Base-by-base conservation (phyloP, 2,113 vertebrate genomes). In the Nyctibius bracteatus region DNA sequence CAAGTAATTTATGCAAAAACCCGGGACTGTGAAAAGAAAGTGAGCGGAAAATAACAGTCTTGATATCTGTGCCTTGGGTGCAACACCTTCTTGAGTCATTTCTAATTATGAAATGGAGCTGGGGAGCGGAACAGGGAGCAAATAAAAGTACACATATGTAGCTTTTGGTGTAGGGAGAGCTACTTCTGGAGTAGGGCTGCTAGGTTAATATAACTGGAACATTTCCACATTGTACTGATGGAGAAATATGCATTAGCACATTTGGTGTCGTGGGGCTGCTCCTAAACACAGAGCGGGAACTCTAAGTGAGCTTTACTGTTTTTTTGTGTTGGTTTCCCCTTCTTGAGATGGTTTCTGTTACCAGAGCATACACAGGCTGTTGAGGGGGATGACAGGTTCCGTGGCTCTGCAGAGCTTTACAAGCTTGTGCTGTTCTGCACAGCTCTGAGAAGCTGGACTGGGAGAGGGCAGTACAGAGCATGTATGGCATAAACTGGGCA, bases 111-210 rank as follows among this genome's bases (percentile, higher is more conserved):
- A 31, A 68, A 31, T 41, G 24, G 51, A 27, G 41, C 68, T 61
- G 35, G 41, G 57, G 87, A 84, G 27, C 1, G 4, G 73, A 44
- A 70, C 43, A 41, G 39, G 39, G 65, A 81, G 65, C 49, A 77
- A 66, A 67, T 49, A 9, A 54, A 62, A 72, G 55, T 14, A 14
- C 4, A 6, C 0, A 0, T 15, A 3, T 31, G 12, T 41, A 39
- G 35, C 27, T 79, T 55, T 54, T 28, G 35, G 51, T 2, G 59
- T 14, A 39, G 49, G 35, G 21, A 11, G 14, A 25, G 59, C 54
- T 82, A 15, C 58, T 25, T 31, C 41, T 39, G 65, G 72, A 67
- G 52, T 1, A 33, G 39, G 59, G 68, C 25, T 70, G 85, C 22
- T 44, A 14, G 31, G 17, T 14, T 31, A 8, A 39, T 31, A 39